Base-by-base conservation (phyloP, 1,140 invertebrate species). In the Venustaconcha ellipsiformis region DNA sequence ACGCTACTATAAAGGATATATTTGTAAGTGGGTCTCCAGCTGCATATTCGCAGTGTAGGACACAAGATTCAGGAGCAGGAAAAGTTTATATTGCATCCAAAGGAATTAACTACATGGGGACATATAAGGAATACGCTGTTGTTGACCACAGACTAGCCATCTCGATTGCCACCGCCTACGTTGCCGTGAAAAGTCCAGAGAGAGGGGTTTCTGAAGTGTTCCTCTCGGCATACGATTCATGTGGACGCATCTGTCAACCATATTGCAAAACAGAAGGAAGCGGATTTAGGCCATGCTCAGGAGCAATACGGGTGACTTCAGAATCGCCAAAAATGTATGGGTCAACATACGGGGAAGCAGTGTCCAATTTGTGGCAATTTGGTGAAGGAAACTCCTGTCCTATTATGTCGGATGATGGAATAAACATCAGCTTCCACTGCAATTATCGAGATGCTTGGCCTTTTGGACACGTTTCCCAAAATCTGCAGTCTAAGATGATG, bases 21-120 rank as follows among this genome's bases (percentile, higher is more conserved):
- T 56, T 77, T 56, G 56, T 57, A 55, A 68, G n/a, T 30, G 75
- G 75, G 18, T 67, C 60, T 3, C 75, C 75, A 15, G 75, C 75
- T 6, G 26, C 69, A 17, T 77, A 77, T 55, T 57, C 69, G 17
- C 60, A 63, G 15, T 77, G 75, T 63, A 30, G 37, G 14, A 30
- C 62, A 3, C 63, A 77, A 8, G 78, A 71, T 55, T 76, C 66
- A 37, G 80, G 79, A 13, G 76, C 80, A n/a, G 86, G 86, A 14
- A 78, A 80, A 48, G 80, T 87, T 30, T 87, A 81, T 64, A 67
- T 88, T 57, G 78, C 78, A 26, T 83, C 86, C 23, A 72, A 74
- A 20, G 86, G 86, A n/a, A 72, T 86, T 14, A 85, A 84, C 69
- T 88, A 88, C 67, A 82, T 84, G 63, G 86, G 86, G 2, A 74